phyloP scores from a whole-genome alignment of 2,888 invertebrate genomes.

The Ganaspis brasiliensis region DNA sequence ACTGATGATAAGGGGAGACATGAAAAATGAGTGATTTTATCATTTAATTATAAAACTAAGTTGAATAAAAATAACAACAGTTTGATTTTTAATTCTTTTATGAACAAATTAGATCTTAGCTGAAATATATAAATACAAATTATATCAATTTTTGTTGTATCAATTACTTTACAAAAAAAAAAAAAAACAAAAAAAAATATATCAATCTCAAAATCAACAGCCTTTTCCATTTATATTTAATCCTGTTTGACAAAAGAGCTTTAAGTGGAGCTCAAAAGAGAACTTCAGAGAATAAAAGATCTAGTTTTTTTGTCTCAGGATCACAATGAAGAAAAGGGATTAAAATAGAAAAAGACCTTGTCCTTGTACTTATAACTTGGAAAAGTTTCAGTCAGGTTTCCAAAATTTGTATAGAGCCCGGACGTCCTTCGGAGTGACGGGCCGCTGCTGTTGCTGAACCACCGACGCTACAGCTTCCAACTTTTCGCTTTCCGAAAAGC shows the following conservation, averaged over 20 bases:
- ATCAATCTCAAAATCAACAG: conserved; percentile 4
- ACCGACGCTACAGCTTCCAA: conserved; percentile 63
- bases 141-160: not conserved
- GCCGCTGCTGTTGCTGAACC: conserved; percentile 63
- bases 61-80: conserved; percentile 33
- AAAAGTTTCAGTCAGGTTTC: conserved; percentile 62
- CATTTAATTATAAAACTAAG: not conserved
- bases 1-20: not conserved
- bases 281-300: conserved; percentile 28
- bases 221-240: not conserved
- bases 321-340: conserved; percentile 57
- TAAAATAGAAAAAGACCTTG: conserved; percentile 36
- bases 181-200: conserved; percentile 29
- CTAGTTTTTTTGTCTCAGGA: conserved; percentile 54
- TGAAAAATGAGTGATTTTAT: conserved; percentile 11
- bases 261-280: conserved; percentile 15
- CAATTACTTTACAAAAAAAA: conserved; percentile 16
- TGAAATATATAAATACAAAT: conserved; percentile 31
- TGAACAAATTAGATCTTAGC: conserved; percentile 9
- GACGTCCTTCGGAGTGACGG: conserved; percentile 70
- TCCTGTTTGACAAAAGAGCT: conserved; percentile 2
- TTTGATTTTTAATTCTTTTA: conserved; percentile 33
- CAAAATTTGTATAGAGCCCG: conserved; percentile 72
- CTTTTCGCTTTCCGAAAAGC: conserved; percentile 73
- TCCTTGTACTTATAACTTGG: conserved; percentile 43